Conservation (phyloP, 2,797 vertebrate genomes). For the Eleutherodactylus coqui region DNA sequence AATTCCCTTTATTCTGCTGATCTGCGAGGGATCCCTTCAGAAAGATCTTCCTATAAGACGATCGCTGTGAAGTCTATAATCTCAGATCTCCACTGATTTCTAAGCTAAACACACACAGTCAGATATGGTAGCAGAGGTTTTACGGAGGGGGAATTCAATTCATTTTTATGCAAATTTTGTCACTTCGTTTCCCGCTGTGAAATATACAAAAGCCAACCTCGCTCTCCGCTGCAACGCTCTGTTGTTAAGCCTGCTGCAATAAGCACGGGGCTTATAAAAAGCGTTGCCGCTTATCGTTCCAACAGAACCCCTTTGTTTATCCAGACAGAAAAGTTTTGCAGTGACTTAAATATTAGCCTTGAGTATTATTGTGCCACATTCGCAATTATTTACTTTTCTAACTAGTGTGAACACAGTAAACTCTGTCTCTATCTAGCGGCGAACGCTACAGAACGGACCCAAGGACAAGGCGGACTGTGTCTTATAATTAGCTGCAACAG, state of each 20-base stretch:
- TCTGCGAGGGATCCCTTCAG: too few species aligned
- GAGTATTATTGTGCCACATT: slow-evolving; percentile 29
- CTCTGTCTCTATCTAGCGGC: slow-evolving; percentile 18
- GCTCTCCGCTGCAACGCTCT: neutral
- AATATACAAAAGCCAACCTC: neutral
- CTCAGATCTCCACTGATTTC: too few species aligned
- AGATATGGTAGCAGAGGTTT: neutral
- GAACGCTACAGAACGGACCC: slow-evolving; percentile 13
- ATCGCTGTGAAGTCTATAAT: too few species aligned
- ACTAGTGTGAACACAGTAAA: slow-evolving; percentile 35
- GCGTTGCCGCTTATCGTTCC: neutral
- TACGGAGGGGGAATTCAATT: neutral
- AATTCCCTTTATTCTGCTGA: too few species aligned
- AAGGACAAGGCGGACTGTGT: slow-evolving; percentile 38
- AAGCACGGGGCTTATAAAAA: neutral
- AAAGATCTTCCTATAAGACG: too few species aligned
- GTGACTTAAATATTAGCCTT: slow-evolving; percentile 28
- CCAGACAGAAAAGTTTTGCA: slow-evolving; percentile 26
- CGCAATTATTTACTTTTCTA: slow-evolving; percentile 37
- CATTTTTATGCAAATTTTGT: neutral
- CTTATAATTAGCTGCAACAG: slow-evolving; percentile 44
- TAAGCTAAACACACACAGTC: neutral
- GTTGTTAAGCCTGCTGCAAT: neutral
- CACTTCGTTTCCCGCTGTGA: neutral
- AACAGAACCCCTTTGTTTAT: slow-evolving; percentile 16